phyloP scores from a whole-genome alignment of 2,888 invertebrate genomes.

The Acholoe squamosa region DNA sequence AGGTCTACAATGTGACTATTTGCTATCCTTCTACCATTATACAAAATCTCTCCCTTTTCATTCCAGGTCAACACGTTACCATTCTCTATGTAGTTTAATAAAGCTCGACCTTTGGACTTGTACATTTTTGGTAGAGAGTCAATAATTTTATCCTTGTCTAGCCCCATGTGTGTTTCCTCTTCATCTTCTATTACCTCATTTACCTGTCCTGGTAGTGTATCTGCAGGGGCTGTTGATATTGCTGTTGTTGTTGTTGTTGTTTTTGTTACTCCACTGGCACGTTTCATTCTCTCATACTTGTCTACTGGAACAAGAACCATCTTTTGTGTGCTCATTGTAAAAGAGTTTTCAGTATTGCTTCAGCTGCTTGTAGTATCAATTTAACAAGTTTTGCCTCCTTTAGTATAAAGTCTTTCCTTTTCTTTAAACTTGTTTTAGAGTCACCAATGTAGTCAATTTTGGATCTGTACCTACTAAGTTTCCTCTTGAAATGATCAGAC shows the following conservation, averaged over 20 bases:
- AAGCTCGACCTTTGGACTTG: background rate
- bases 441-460: background rate
- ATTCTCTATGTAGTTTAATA: slow-evolving; percentile 22
- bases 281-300: slow-evolving; percentile 29
- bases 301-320: slow-evolving; percentile 16
- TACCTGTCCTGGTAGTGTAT: too few relatives aligned
- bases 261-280: too few relatives aligned
- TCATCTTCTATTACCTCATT: background rate
- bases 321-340: background rate
- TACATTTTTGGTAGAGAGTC: background rate
- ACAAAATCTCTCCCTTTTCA: background rate
- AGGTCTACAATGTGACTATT: slow-evolving; percentile 22
- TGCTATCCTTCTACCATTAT: background rate
- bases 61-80: background rate
- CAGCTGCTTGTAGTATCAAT: background rate
- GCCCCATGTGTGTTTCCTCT: background rate
- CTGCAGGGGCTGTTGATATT: background rate
- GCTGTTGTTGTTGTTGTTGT: too few relatives aligned
- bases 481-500: background rate
- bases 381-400: background rate
- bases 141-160: background rate
- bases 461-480: background rate
- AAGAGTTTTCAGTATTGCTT: background rate
- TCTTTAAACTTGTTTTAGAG: background rate
- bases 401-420: background rate